phyloP scores from a whole-genome alignment of 2,888 invertebrate species.

The Masnerella sp. region DNA sequence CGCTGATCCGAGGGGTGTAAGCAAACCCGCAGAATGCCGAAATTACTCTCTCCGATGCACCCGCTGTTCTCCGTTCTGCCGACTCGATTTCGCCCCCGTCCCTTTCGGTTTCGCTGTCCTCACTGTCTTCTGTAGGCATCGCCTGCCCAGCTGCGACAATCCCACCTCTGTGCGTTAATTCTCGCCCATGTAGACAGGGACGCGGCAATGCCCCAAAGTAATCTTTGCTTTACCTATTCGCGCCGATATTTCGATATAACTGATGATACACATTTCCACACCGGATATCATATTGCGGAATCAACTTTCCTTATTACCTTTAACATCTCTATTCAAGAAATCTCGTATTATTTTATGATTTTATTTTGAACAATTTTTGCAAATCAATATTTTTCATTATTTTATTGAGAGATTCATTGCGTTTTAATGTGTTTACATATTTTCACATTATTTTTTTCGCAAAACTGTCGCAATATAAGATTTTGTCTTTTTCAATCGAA shows the following conservation, averaged over 20 bases:
- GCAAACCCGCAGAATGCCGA: conserved; percentile 76
- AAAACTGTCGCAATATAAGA: too few relatives aligned
- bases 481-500: too few relatives aligned
- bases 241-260: conserved; percentile 33
- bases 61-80: conserved; percentile 70
- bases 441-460: too few relatives aligned
- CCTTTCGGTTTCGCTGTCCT: conserved; percentile 58
- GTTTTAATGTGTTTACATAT: too few relatives aligned
- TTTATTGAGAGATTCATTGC: too few relatives aligned
- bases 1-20: conserved; percentile 73
- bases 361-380: too few relatives aligned
- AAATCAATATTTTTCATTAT: too few relatives aligned
- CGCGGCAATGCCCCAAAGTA: conserved; percentile 62
- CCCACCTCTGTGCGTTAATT: conserved; percentile 73
- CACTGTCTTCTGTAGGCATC: conserved; percentile 69
- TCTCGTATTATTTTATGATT: too few relatives aligned
- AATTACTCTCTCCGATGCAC: conserved; percentile 76
- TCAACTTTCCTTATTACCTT: too few relatives aligned
- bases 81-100: conserved; percentile 64
- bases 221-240: conserved; percentile 70
- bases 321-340: too few relatives aligned
- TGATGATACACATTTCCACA: too few relatives aligned
- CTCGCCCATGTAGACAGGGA: conserved; percentile 63
- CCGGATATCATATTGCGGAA: too few relatives aligned
- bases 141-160: conserved; percentile 73